Percentiles rank a stretch among this genome's conserved stretches.
Conservation (phyloP, 2,888 invertebrate genomes). For the Selenia dentaria region DNA sequence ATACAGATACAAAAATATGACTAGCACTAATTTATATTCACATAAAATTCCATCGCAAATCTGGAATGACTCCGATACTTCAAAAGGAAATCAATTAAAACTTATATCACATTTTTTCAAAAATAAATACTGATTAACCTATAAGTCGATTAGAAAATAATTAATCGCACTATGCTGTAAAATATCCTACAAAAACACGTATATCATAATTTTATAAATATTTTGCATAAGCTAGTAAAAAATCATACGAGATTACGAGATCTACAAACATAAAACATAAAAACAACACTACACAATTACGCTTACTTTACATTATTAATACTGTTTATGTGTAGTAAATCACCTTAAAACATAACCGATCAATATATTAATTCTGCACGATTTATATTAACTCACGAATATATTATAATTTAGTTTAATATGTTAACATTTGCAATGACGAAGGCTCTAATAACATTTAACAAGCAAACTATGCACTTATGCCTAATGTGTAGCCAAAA, state of each 20-base stretch:
- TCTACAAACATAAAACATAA: constrained; percentile 45
- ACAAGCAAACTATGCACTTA: constrained; percentile 1
- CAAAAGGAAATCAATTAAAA: constrained; percentile 20
- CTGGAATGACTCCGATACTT: constrained; percentile 24
- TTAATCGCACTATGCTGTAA: constrained; percentile 2
- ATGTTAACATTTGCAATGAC: not conserved
- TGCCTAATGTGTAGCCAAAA: too few relatives aligned
- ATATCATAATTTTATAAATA: constrained; percentile 24
- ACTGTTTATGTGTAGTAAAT: constrained; percentile 51
- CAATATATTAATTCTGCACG: constrained; percentile 7
- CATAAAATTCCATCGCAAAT: constrained; percentile 44
- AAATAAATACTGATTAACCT: constrained; percentile 11
- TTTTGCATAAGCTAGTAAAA: constrained; percentile 31
- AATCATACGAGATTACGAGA: constrained; percentile 36
- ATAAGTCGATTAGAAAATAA: constrained; percentile 7
- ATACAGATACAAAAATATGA: constrained; percentile 57
- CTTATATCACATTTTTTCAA: constrained; percentile 31
- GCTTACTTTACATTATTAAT: constrained; percentile 52
- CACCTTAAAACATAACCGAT: constrained; percentile 31
- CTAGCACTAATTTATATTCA: constrained; percentile 55
- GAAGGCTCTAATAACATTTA: not conserved
- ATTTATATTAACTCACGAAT: not conserved
- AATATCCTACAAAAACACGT: constrained; percentile 10
- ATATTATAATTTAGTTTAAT: not conserved
- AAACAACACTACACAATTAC: constrained; percentile 40